Conservation (phyloP, 30 jellyfish, hydroid and myxozoan genomes). For the Cassiopea andromeda region DNA sequence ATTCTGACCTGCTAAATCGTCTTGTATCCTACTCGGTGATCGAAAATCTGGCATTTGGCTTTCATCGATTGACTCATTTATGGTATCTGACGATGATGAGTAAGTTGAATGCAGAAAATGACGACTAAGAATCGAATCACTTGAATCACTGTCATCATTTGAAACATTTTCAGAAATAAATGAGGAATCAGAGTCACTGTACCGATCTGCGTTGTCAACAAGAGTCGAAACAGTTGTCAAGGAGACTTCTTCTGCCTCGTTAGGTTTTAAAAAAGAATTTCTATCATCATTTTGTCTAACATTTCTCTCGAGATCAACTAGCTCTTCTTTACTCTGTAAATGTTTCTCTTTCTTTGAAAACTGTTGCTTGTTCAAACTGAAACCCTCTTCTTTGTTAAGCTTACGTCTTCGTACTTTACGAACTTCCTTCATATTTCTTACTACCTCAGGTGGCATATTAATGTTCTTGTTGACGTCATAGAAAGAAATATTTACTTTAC, state of each 20-base stretch:
- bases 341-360: neutral
- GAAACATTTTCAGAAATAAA: constrained; percentile 39
- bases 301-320: neutral
- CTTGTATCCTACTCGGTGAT: constrained; percentile 68
- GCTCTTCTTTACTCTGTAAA: neutral
- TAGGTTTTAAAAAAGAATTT: neutral
- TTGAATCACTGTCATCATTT: constrained; percentile 37
- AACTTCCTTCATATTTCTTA: neutral
- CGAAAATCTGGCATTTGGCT: constrained; percentile 64
- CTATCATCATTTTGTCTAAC: neutral
- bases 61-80: constrained; percentile 50
- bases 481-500: neutral
- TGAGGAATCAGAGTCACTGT: constrained; percentile 20
- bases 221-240: constrained; percentile 58
- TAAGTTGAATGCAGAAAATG: constrained; percentile 23
- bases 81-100: constrained; percentile 50
- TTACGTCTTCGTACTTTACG: neutral
- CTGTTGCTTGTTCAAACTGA: neutral
- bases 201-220: neutral
- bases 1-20: constrained; percentile 50
- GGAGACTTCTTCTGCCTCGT: constrained; percentile 41
- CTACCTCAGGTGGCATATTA: constrained; percentile 8
- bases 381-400: neutral
- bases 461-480: constrained; percentile 24
- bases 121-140: constrained; percentile 27